Evolutionary conservation across 2,113 vertebrate genomes (phyloP).

Genomic region (Syrmaticus mikado): DNA sequence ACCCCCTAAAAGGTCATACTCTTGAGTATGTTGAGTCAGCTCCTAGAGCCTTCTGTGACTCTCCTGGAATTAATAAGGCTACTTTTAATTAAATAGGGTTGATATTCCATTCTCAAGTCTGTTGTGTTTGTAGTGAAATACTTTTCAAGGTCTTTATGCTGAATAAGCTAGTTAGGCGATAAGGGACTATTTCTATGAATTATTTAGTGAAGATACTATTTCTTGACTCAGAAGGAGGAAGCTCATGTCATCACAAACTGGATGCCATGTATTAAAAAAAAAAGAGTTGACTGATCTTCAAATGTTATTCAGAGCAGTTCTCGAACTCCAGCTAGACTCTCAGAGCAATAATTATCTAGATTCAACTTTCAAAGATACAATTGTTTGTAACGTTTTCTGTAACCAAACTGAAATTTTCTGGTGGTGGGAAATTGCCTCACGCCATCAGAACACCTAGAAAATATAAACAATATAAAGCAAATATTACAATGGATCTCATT

Average conservation of each 20-base stretch:
- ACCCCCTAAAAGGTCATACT: constrained; percentile 25
- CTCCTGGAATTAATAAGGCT: not conserved
- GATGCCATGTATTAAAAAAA: not conserved
- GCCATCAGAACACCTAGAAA: not conserved
- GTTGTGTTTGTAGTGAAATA: constrained; percentile 59
- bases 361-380: not conserved
- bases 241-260: not conserved
- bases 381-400: not conserved
- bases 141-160: constrained; percentile 65
- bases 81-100: constrained; percentile 56
- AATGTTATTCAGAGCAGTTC: not conserved
- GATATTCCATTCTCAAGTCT: constrained; percentile 43
- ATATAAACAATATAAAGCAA: not conserved
- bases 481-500: not conserved
- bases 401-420: not conserved
- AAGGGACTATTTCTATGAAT: constrained; percentile 58
- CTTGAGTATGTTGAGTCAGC: not conserved
- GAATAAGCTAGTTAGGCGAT: constrained; percentile 57
- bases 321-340: not conserved
- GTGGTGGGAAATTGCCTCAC: not conserved
- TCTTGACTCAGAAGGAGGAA: constrained; percentile 12
- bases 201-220: constrained; percentile 56
- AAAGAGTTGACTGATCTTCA: not conserved
- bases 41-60: constrained; percentile 41
- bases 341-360: not conserved